phyloP scores from a whole-genome alignment of 2,888 invertebrate species.

The Apamea crenata region DNA sequence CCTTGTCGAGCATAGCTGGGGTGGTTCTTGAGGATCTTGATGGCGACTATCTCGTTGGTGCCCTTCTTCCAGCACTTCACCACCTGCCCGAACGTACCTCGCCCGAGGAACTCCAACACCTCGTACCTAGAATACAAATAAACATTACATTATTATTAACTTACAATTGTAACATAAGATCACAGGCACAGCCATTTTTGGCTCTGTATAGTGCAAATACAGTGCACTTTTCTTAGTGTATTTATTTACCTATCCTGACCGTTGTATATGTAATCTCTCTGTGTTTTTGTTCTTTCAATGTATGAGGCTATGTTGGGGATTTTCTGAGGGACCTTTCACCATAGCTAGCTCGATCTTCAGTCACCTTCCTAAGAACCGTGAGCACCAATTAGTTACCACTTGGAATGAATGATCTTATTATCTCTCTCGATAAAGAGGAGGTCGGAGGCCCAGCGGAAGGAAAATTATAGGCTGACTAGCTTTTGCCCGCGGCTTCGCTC shows the following conservation, averaged over 20 bases:
- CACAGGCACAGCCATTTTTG: not conserved
- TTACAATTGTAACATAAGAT: not conserved
- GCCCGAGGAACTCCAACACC: conserved; percentile 99
- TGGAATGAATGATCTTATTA: not conserved
- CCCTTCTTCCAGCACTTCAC: conserved; percentile 99
- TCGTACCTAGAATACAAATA: conserved; percentile 87
- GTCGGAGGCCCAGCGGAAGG: not conserved
- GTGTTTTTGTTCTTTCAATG: not conserved
- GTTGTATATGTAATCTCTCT: not conserved
- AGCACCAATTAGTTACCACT: not conserved
- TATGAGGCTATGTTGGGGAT: conserved; percentile 14
- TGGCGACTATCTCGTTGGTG: conserved; percentile 99
- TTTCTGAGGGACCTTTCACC: conserved; percentile 2
- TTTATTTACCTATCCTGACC: conserved; percentile 5
- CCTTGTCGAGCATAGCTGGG: conserved; percentile 99
- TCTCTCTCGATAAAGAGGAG: not conserved
- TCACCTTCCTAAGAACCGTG: conserved; percentile 5
- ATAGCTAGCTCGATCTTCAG: conserved; percentile 9
- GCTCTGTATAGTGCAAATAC: not conserved
- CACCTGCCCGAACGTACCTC: conserved; percentile 99
- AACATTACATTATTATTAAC: not conserved
- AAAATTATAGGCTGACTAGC: not conserved
- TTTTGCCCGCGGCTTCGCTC: not conserved
- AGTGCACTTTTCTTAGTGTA: not conserved
- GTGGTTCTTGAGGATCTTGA: conserved; percentile 99